A percentile compares a stretch with the other conserved stretches of the same genome.
These are phyloP conservation scores for Emydocephalus ijimae DNA, from an alignment of 2,113 vertebrate genomes.

Conservation along the genomic window DNA sequence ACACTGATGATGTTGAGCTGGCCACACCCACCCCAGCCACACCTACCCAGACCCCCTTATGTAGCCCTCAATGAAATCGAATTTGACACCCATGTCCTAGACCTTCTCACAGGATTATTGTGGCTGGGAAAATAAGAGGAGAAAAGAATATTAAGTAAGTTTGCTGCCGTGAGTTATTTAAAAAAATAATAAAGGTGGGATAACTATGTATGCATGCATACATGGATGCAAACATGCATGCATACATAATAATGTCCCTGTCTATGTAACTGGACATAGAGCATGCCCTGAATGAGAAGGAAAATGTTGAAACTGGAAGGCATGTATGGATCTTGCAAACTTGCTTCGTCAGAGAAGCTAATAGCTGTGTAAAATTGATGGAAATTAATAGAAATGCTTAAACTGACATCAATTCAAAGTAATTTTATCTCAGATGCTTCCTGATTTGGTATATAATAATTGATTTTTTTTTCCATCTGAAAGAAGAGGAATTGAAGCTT, in stretches of 20 bases:
- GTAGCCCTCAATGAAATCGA: too few species aligned
- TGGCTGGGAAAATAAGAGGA: background rate
- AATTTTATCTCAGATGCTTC: slow-evolving; percentile 17
- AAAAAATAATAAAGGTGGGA: background rate
- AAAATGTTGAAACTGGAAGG: background rate
- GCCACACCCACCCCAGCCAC: too few species aligned
- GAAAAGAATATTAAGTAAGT: background rate
- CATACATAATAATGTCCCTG: background rate
- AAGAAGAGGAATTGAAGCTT: slow-evolving; percentile 17
- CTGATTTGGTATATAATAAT: slow-evolving; percentile 27
- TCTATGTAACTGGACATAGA: background rate
- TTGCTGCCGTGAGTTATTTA: background rate
- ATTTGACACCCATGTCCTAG: background rate
- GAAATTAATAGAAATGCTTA: slow-evolving; percentile 27
- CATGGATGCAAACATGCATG: background rate
- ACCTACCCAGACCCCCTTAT: too few species aligned
- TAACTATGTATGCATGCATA: background rate
- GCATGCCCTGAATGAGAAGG: background rate
- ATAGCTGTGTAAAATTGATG: background rate
- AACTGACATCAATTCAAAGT: slow-evolving; percentile 22
- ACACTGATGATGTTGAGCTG: too few species aligned
- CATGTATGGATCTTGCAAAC: background rate
- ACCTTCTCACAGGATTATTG: background rate
- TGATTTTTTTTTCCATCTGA: slow-evolving; percentile 37
- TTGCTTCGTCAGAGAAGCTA: background rate